phyloP scores from a whole-genome alignment of 2,888 invertebrate species.

The Trissolcus japonicus region DNA sequence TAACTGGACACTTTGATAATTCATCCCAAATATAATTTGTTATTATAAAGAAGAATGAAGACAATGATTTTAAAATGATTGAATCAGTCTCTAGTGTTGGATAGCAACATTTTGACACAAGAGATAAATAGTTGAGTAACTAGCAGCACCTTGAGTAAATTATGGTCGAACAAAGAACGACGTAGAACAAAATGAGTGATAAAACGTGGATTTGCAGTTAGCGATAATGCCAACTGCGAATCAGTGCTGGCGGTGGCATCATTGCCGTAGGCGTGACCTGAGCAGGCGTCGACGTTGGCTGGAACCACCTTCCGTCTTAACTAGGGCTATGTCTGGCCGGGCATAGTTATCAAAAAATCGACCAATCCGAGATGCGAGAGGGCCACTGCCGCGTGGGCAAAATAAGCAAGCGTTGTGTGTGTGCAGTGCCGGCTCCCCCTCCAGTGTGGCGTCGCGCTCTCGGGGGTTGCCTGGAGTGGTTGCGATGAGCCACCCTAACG shows the following conservation, averaged over 20 bases:
- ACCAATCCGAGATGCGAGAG: slow-evolving; percentile 76
- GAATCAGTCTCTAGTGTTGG: too few species aligned
- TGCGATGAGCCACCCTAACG: slow-evolving; percentile 68
- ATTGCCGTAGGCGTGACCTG: slow-evolving; percentile 68
- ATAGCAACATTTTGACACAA: too few species aligned
- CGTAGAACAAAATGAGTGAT: slow-evolving; percentile 35
- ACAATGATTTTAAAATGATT: too few species aligned
- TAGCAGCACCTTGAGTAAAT: slow-evolving; percentile 23
- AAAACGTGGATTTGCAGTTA: slow-evolving; percentile 42
- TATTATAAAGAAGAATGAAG: background rate
- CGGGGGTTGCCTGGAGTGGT: slow-evolving; percentile 61
- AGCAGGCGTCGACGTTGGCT: slow-evolving; percentile 67
- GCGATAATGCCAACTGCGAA: slow-evolving; percentile 53
- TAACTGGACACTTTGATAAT: too few species aligned
- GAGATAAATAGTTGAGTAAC: too few species aligned
- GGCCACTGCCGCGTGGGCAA: slow-evolving; percentile 72
- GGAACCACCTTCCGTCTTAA: slow-evolving; percentile 71
- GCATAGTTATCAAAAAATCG: slow-evolving; percentile 73
- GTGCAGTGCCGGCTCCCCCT: slow-evolving; percentile 51
- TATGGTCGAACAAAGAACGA: slow-evolving; percentile 25
- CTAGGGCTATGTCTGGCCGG: slow-evolving; percentile 75
- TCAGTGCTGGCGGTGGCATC: slow-evolving; percentile 44
- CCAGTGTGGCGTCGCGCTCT: slow-evolving; percentile 40
- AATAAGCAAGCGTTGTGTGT: slow-evolving; percentile 60
- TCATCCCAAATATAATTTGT: background rate